phyloP scores from a whole-genome alignment of 2,888 invertebrate species.

The Synergus laeviventris region DNA sequence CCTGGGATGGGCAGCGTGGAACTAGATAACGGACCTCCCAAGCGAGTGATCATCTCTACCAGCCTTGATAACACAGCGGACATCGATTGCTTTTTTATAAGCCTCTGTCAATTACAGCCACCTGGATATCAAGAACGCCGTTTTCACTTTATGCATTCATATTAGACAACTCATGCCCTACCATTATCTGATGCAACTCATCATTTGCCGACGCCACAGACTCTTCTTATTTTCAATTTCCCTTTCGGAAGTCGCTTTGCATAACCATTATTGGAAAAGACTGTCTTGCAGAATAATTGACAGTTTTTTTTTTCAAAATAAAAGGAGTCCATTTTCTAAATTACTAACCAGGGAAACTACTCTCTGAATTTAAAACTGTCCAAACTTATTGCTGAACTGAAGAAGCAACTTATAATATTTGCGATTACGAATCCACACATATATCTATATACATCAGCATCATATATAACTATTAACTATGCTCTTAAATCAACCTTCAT shows the following conservation, averaged over 20 bases:
- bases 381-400: neutral
- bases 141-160: slow-evolving; percentile 1
- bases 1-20: slow-evolving; percentile 57
- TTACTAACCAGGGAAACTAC: neutral
- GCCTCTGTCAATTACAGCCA: slow-evolving; percentile 27
- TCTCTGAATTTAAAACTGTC: neutral
- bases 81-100: slow-evolving; percentile 61
- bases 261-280: neutral
- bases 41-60: slow-evolving; percentile 72
- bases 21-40: slow-evolving; percentile 74
- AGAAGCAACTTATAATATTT: slow-evolving; percentile 1
- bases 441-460: neutral
- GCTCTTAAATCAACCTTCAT: neutral
- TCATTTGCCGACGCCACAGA: neutral
- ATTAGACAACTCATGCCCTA: neutral
- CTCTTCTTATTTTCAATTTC: slow-evolving; percentile 26
- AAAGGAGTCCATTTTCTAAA: neutral
- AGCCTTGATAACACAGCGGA: slow-evolving; percentile 66
- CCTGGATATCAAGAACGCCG: slow-evolving; percentile 16
- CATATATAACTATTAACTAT: neutral
- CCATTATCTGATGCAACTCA: neutral
- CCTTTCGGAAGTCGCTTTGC: slow-evolving; percentile 2
- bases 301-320: neutral
- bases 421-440: neutral
- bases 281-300: neutral